Conservation (phyloP, 2,797 vertebrate species). For the Galaxias olidus region DNA sequence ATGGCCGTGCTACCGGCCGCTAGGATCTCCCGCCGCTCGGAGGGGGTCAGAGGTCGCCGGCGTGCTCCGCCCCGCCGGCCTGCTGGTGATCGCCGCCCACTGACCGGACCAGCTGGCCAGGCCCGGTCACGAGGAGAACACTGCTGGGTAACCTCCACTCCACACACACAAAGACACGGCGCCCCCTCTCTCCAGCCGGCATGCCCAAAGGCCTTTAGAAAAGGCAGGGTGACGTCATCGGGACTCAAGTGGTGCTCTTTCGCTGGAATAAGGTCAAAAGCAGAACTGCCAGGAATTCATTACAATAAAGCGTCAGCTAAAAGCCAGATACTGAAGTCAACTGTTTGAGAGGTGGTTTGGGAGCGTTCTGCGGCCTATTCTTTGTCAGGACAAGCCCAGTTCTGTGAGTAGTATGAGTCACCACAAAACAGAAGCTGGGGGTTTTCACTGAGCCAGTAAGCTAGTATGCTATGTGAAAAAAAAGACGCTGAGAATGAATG, state of each 20-base stretch:
- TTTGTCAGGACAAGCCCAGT: slow-evolving; percentile 10
- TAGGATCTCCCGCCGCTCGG: slow-evolving; percentile 56
- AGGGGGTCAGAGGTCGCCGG: slow-evolving; percentile 59
- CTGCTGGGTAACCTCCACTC: background rate
- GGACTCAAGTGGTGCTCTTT: background rate
- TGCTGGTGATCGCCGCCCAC: slow-evolving; percentile 41
- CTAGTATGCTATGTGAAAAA: background rate
- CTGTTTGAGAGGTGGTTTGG: slow-evolving; percentile 31
- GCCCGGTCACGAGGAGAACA: slow-evolving; percentile 20
- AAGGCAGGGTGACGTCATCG: background rate
- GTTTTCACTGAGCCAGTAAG: background rate
- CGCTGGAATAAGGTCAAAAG: slow-evolving; percentile 11
- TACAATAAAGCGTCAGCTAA: slow-evolving; percentile 11
- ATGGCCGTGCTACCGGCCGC: slow-evolving; percentile 63
- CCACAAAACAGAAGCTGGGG: background rate
- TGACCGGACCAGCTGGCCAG: slow-evolving; percentile 66
- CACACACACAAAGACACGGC: background rate
- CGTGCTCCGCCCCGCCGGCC: too few relatives aligned
- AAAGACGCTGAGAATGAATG: too few relatives aligned
- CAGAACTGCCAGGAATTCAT: slow-evolving; percentile 4
- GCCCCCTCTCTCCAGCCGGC: background rate
- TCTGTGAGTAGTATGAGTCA: slow-evolving; percentile 35
- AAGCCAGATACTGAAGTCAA: slow-evolving; percentile 24
- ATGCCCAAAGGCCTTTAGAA: too few relatives aligned
- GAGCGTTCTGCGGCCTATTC: slow-evolving; percentile 15